Base-by-base conservation (phyloP, 1,140 invertebrate genomes). In the Atta cephalotes region DNA sequence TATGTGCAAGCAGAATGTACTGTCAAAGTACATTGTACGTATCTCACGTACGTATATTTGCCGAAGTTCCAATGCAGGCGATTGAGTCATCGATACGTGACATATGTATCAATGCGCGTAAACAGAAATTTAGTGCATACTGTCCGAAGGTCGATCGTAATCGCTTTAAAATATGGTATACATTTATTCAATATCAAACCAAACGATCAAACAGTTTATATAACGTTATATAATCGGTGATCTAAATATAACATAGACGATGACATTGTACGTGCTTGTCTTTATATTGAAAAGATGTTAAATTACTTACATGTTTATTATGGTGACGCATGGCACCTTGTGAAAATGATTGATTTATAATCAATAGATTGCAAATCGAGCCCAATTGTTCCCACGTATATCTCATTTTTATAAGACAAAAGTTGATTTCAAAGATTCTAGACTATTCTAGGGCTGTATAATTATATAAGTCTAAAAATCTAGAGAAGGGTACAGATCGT, bases 71-170 rank as follows among this genome's bases (percentile, higher is more conserved):
- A 85, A 74, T 88, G 87, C 45, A 74, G 60, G 10, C 70, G 76
- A 90, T 90, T 90, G 88, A 90, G 86, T 90, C 89, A 90, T 90
- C 86, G 60, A 90, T 90, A 90, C 89, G 89, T 90, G 89, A 90
- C 88, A 84, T 71, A 84, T 65, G 81, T 89, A 82, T 84, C 62
- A 66, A 88, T 87, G 72, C 58, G 65, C 72, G 51, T 91, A 82
- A 78, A 88, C 89, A 85, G 89, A 88, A 89, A 89, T 81, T 91
- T 84, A 87, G 71, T 71, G 72, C 76, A 89, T 56, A 66, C 39
- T 65, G 16, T 68, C 65, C 78, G 74, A 81, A 91, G 85, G 85
- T 18, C 80, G 72, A 39, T 60, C 25, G 49, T 66, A 80, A 89
- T 78, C 21, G 85, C 72, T 82, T 28, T 71, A 58, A 78, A 78